Conservation (phyloP, 1,140 invertebrate species). For the Cyclina sinensis region DNA sequence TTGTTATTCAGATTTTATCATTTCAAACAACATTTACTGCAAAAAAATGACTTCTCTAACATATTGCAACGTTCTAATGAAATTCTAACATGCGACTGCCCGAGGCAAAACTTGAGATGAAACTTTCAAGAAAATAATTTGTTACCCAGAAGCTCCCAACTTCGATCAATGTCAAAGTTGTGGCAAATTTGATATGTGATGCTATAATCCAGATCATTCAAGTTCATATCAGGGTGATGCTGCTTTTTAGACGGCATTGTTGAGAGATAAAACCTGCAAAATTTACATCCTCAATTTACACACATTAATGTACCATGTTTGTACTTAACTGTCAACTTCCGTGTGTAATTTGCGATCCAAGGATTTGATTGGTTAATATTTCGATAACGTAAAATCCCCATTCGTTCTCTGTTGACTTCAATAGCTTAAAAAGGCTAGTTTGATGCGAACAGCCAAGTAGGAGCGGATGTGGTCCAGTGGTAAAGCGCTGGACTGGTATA, state of each 20-base stretch:
- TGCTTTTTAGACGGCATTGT: constrained; percentile 42
- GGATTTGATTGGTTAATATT: constrained; percentile 39
- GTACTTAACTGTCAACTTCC: constrained; percentile 16
- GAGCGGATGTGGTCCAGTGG: too few relatives aligned
- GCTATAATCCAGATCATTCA: constrained; percentile 61
- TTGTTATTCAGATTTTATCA: too few relatives aligned
- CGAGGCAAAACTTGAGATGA: too few relatives aligned
- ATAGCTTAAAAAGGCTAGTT: background rate
- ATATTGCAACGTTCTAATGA: too few relatives aligned
- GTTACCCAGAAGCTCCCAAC: constrained; percentile 71
- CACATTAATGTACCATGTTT: background rate
- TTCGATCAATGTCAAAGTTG: constrained; percentile 68
- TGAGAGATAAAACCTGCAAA: background rate
- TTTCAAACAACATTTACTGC: too few relatives aligned
- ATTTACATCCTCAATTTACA: constrained; percentile 9
- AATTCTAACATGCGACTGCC: too few relatives aligned
- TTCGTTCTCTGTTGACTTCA: constrained; percentile 1
- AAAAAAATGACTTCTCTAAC: too few relatives aligned
- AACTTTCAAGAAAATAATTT: too few relatives aligned
- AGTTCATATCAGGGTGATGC: constrained; percentile 44
- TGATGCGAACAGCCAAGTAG: too few relatives aligned
- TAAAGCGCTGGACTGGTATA: too few relatives aligned
- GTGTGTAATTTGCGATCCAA: constrained; percentile 3
- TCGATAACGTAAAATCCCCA: background rate
- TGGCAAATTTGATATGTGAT: constrained; percentile 63